These are phyloP conservation scores for Aradophagus sp. DNA, from an alignment of 1,140 invertebrate species.

Conservation along the genomic window DNA sequence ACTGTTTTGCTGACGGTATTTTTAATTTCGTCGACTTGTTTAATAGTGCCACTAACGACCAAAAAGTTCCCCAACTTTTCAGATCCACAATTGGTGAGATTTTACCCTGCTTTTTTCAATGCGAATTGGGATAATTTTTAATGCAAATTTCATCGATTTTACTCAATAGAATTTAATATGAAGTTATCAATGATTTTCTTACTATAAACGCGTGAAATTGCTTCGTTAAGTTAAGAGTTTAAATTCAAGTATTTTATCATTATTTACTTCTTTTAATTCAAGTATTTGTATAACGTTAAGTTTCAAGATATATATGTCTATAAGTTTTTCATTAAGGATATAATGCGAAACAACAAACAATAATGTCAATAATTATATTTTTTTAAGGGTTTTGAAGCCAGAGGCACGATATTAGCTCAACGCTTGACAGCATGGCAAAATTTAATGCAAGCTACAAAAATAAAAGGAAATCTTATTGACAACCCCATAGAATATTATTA, in stretches of 20 bases:
- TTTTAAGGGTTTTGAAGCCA: slow-evolving; percentile 89
- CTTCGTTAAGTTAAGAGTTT: too few relatives aligned
- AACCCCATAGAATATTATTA: slow-evolving; percentile 81
- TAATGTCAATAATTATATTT: not conserved
- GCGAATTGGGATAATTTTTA: too few relatives aligned
- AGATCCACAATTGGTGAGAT: slow-evolving; percentile 81
- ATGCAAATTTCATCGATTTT: too few relatives aligned
- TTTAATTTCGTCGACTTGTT: slow-evolving; percentile 80
- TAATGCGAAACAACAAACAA: too few relatives aligned
- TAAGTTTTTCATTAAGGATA: too few relatives aligned
- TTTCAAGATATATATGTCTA: too few relatives aligned
- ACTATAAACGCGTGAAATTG: too few relatives aligned
- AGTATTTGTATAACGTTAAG: too few relatives aligned
- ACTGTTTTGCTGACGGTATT: slow-evolving; percentile 81
- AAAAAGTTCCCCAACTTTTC: slow-evolving; percentile 84
- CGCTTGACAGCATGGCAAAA: slow-evolving; percentile 89
- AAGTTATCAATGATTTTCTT: too few relatives aligned
- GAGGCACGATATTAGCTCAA: slow-evolving; percentile 86
- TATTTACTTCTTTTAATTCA: too few relatives aligned
- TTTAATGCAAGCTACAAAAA: slow-evolving; percentile 83
- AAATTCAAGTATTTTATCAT: too few relatives aligned
- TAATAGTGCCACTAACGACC: slow-evolving; percentile 82
- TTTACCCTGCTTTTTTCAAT: slow-evolving; percentile 1
- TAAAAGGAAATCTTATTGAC: slow-evolving; percentile 80
- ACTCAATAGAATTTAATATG: too few relatives aligned